Conservation (phyloP, 2,888 invertebrate species). For the Stomorhina lunata region DNA sequence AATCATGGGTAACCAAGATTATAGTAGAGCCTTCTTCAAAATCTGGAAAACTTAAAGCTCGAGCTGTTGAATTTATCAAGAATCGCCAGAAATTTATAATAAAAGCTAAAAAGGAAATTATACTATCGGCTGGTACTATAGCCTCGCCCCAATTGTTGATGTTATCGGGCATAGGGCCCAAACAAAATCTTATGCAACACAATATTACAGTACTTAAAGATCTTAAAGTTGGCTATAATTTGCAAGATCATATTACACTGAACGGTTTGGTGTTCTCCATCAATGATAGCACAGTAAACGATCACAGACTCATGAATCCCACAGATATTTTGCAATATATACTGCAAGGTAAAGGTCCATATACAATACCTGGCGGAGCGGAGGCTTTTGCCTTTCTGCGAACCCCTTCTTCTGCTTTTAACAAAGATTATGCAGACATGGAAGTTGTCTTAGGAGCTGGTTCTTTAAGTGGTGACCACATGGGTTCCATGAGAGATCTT, state of each 20-base stretch:
- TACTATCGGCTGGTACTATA: slow-evolving; percentile 89
- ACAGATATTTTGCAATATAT: slow-evolving; percentile 83
- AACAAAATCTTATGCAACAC: slow-evolving; percentile 82
- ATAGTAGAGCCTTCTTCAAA: slow-evolving; percentile 83
- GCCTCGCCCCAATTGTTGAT: slow-evolving; percentile 92
- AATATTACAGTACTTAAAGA: slow-evolving; percentile 84
- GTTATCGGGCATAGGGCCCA: slow-evolving; percentile 90
- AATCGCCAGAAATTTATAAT: slow-evolving; percentile 81
- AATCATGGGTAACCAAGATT: slow-evolving; percentile 85
- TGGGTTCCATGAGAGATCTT: slow-evolving; percentile 84
- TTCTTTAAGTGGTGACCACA: slow-evolving; percentile 86
- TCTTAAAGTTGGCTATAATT: slow-evolving; percentile 88
- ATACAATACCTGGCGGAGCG: slow-evolving; percentile 89
- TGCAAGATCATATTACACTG: slow-evolving; percentile 90
- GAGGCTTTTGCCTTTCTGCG: slow-evolving; percentile 88
- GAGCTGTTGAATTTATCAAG: slow-evolving; percentile 86
- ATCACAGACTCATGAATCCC: slow-evolving; percentile 82
- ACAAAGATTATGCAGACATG: slow-evolving; percentile 85
- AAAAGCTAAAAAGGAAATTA: slow-evolving; percentile 86
- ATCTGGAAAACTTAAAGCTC: slow-evolving; percentile 76
- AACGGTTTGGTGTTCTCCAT: slow-evolving; percentile 87
- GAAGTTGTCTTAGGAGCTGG: slow-evolving; percentile 90
- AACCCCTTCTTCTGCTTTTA: slow-evolving; percentile 82
- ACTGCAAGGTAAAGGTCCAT: slow-evolving; percentile 84
- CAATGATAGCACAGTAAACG: slow-evolving; percentile 85